phyloP scores from a whole-genome alignment of 2,888 invertebrate species.

The Erebia aethiops region DNA sequence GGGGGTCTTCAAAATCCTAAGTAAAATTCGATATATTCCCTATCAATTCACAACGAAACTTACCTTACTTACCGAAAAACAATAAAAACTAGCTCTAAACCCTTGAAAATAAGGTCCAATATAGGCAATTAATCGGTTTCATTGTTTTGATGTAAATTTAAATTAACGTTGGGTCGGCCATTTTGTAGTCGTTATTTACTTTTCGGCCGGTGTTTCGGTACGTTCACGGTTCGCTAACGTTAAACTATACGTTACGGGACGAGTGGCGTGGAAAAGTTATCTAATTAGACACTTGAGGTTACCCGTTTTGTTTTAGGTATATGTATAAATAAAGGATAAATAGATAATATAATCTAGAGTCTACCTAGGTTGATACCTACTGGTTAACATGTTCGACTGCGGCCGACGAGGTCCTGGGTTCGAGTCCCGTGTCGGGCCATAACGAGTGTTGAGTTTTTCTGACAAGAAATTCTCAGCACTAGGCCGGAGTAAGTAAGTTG shows the following conservation, averaged over 20 bases:
- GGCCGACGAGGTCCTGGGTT: too few relatives aligned
- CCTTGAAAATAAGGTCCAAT: background rate
- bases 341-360: too few relatives aligned
- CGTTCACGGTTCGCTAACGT: conserved; percentile 59
- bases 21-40: conserved; percentile 6
- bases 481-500: too few relatives aligned
- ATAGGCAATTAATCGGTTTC: background rate
- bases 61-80: background rate
- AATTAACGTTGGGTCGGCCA: conserved; percentile 53
- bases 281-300: conserved; percentile 60
- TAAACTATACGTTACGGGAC: conserved; percentile 44
- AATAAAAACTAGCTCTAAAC: background rate
- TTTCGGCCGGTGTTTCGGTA: conserved; percentile 41
- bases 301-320: too few relatives aligned
- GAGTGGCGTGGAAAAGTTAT: conserved; percentile 62
- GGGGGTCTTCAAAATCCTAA: too few relatives aligned
- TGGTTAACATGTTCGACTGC: too few relatives aligned
- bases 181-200: conserved; percentile 66
- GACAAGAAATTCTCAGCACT: too few relatives aligned
- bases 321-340: too few relatives aligned
- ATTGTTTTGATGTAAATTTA: conserved; percentile 36
- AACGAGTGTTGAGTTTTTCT: too few relatives aligned
- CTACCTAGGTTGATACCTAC: too few relatives aligned
- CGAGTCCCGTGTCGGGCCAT: too few relatives aligned
- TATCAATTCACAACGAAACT: conserved; percentile 14